Evolutionary conservation across 2,113 vertebrate genomes (phyloP), one percentile per base, ranked within the genome.

Genomic region (Neotoma lepida): DNA sequence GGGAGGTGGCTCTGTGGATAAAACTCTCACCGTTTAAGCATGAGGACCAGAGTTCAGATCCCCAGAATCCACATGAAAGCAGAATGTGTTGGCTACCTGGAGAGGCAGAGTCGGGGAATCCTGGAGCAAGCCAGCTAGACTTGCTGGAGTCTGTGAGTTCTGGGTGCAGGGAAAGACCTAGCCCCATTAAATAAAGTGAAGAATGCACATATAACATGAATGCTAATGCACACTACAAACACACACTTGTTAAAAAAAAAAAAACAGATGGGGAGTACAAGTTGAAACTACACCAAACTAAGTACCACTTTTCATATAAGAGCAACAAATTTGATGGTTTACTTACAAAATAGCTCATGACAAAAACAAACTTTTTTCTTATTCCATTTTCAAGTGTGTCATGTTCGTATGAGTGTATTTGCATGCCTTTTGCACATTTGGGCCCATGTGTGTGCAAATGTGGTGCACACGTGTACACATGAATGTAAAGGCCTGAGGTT

Each of bases 271-370:
- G 77, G 33, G 71, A 41, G 66, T 76, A 28, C 33, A 88, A 54
- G 54, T 22, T 86, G 73, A 84, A 90, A 51, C 41, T 88, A 58
- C 33, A 77, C 10, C 35, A 35, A 95, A 56, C 54, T 56, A 56
- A 78, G 90, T 87, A 80, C 20, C 44, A 30, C 66, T 80, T 94
- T 78, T 93, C 35, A 46, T 71, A 30, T 90, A 61, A 93, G 44
- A 73, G 71, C 28, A 95, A 4, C 39, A 95, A 7, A 66, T 22
- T 46, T 74, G 39, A 33, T 93, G 66, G 63, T 88, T 22, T 4
- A 74, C 33, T 85, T 86, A 58, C 73, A 82, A 92, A 93, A 74
- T 35, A 91, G 49, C n/a, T 84, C 41, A 6, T 22, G 26, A 46
- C 15, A 46, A 46, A 84, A 64, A 33, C 35, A 22, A 41, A 41